Evolutionary conservation across 2,888 invertebrate species (phyloP).

Genomic region (Nezara viridula): DNA sequence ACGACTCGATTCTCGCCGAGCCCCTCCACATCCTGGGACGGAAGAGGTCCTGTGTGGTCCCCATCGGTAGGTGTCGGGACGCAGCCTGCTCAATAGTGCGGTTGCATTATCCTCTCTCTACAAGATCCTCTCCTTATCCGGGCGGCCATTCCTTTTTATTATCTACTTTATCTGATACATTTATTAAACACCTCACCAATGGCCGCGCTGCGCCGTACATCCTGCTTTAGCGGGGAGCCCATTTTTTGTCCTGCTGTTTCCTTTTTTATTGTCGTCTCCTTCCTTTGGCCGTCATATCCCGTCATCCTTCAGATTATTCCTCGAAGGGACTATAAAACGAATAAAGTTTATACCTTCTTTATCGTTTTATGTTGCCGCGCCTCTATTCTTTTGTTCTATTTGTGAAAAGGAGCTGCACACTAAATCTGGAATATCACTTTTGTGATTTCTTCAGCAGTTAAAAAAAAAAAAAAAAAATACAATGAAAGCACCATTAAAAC

Average conservation of each 20-base stretch:
- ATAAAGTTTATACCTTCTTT: neutral
- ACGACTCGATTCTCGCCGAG: neutral
- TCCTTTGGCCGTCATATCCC: conserved; percentile 11
- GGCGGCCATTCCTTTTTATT: conserved; percentile 43
- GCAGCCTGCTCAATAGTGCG: neutral
- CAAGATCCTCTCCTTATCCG: conserved; percentile 21
- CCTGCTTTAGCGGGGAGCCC: neutral
- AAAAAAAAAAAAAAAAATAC: no score
- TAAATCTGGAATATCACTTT: no score
- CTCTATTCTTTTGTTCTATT: neutral
- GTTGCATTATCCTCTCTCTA: neutral
- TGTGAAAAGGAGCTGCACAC: neutral
- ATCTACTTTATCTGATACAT: conserved; percentile 36
- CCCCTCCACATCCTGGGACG: neutral
- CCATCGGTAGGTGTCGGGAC: neutral
- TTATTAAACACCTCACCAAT: conserved; percentile 19
- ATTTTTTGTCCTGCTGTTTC: neutral
- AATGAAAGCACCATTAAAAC: no score
- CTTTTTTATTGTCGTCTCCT: neutral
- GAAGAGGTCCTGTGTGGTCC: neutral
- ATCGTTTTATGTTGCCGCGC: neutral
- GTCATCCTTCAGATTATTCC: conserved; percentile 23
- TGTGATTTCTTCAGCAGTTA: neutral
- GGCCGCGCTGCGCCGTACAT: neutral
- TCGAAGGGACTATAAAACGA: neutral